A percentile compares a stretch with the other conserved stretches of the same genome.
Evolutionary conservation across 1,140 invertebrate genomes (phyloP).

Genomic region (Orius laevigatus): DNA sequence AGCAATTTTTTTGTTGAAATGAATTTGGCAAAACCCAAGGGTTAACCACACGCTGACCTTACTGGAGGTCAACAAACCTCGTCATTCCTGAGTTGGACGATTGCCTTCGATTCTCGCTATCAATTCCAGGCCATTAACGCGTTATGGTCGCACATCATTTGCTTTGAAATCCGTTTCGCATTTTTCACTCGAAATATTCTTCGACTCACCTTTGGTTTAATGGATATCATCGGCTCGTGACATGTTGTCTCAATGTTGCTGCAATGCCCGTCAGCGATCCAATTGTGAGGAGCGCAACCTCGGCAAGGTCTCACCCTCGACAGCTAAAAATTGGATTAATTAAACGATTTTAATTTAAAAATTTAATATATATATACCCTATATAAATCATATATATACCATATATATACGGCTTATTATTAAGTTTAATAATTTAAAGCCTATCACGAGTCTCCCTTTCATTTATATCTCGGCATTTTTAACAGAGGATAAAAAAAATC

Average conservation of each 20-base stretch:
- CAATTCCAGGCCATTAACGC: neutral
- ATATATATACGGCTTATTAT: no score
- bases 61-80: no score
- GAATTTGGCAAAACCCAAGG: no score
- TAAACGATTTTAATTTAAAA: no score
- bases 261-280: neutral
- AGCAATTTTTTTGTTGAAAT: no score
- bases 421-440: no score
- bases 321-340: neutral
- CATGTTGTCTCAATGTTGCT: neutral
- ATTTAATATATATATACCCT: no score
- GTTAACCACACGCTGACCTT: no score
- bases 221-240: neutral
- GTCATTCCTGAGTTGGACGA: neutral
- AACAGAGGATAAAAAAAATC: no score
- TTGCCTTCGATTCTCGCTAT: neutral
- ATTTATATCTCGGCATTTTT: no score
- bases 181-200: neutral
- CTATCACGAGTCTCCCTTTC: no score
- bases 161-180: neutral
- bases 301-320: conserved; percentile 1
- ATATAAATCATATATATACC: no score
- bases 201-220: neutral
- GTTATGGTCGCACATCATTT: neutral
- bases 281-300: neutral